Evolutionary conservation across 2,113 vertebrate genomes (phyloP), one percentile per base, ranked within the genome.

Genomic region (Lophochroa leadbeateri): DNA sequence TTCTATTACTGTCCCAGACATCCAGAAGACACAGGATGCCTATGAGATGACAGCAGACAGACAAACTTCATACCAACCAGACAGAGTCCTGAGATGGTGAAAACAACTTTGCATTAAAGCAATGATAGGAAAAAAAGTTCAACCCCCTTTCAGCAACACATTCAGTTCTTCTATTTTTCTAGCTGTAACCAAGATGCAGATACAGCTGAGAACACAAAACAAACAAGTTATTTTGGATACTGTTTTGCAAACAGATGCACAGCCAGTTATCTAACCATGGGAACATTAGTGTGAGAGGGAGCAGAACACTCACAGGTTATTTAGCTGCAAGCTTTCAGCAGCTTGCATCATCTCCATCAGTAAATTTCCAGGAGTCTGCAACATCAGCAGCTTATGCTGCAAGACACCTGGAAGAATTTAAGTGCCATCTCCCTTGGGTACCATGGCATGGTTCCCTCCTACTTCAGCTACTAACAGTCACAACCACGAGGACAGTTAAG

Each of bases 151-250:
- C 46, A 81, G 58, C 53, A 91, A 68, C 20, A 46, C 19, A 60
- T 46, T 53, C 15, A 58, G 27, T 31, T 50, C 33, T 39, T 60
- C 35, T 49, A 2, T 47, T 60, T 70, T 53, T 14, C 82, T 21
- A 43, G 31, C 63, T 50, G 72, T 89, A 95, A 65, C 69, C 72
- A 84, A 52, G 80, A 68, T 7, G 69, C 43, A 57, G 19, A 67
- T 25, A 37, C 41, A 84, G 89, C 77, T 47, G 50, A 78, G 64
- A 80, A 74, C 68, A 81, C 49, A 69, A 82, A 94, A 68, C 61
- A 92, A 89, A 82, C 68, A 46, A 10, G 3, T 60, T 92, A 90
- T 89, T 91, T 84, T 92, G 92, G 92, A 94, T 81, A 92, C 86
- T 35, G 53, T 50, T 81, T 65, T 35, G 91, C 77, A 94, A 95